phyloP scores from a whole-genome alignment of 2,888 invertebrate species.

The Andrena hattorfiana region DNA sequence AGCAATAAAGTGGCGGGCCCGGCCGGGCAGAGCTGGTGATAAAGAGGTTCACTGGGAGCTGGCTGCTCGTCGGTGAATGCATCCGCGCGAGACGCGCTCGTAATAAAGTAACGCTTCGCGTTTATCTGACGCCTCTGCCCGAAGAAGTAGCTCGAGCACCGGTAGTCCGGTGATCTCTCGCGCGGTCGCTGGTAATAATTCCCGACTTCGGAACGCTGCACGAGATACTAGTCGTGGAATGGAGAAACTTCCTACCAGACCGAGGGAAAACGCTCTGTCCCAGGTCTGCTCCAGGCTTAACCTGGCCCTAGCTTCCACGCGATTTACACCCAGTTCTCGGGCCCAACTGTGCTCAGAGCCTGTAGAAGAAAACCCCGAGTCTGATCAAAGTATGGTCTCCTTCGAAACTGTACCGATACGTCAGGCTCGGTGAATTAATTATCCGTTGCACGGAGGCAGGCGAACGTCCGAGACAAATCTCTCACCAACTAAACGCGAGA shows the following conservation, averaged over 20 bases:
- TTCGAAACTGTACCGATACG: background rate
- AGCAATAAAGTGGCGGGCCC: conserved; percentile 76
- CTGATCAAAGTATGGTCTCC: no score
- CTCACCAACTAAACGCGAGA: background rate
- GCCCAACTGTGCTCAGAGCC: background rate
- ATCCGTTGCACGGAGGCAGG: background rate
- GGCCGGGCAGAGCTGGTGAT: conserved; percentile 68
- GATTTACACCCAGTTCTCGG: background rate
- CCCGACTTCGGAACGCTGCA: background rate
- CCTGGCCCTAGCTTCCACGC: background rate
- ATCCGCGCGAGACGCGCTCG: conserved; percentile 38
- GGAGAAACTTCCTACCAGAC: background rate
- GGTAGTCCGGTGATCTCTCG: conserved; percentile 26
- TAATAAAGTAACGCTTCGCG: conserved; percentile 47
- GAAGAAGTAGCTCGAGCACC: conserved; percentile 31
- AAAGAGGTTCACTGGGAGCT: conserved; percentile 65
- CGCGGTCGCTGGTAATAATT: conserved; percentile 26
- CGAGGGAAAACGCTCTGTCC: background rate
- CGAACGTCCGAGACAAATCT: background rate
- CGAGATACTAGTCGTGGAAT: background rate
- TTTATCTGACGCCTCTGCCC: conserved; percentile 46
- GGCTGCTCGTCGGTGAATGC: conserved; percentile 28
- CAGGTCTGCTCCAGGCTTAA: background rate
- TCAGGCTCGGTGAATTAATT: background rate
- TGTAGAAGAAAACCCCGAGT: background rate